A percentile compares a stretch with the other conserved stretches of the same genome.
These are phyloP conservation scores for Intellagama lesueurii DNA, from an alignment of 2,797 vertebrate species.

Conservation along the genomic window DNA sequence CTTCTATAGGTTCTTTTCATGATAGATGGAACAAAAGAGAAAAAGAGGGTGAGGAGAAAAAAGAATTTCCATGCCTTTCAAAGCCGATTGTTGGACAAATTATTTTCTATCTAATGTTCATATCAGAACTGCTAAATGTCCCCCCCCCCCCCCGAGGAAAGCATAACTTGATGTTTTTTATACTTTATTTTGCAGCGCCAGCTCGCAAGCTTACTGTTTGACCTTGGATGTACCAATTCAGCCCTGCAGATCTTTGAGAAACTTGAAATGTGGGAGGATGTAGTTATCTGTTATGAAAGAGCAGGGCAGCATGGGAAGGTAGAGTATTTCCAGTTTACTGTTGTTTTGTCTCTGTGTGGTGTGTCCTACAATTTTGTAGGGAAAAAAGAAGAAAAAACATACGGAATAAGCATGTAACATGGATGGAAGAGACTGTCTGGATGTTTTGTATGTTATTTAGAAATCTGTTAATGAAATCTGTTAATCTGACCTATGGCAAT, in stretches of 20 bases:
- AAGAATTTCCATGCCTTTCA: not conserved
- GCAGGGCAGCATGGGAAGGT: constrained; percentile 96
- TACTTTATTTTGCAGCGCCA: constrained; percentile 84
- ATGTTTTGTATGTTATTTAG: not conserved
- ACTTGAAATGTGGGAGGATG: constrained; percentile 96
- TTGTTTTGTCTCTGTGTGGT: not conserved
- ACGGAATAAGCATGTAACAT: not conserved
- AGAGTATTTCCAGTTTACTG: constrained; percentile 25
- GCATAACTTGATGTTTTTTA: not conserved
- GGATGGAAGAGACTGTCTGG: not conserved
- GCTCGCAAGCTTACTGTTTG: constrained; percentile 89
- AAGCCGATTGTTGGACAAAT: not conserved
- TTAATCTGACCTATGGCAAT: not conserved
- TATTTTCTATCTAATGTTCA: constrained; percentile 11
- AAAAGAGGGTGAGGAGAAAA: not conserved
- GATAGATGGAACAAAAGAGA: not conserved
- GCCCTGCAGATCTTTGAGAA: constrained; percentile 92
- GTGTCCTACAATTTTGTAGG: not conserved
- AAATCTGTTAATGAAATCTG: not conserved
- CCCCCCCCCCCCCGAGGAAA: not conserved
- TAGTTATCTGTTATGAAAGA: constrained; percentile 91
- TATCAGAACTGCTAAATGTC: not conserved
- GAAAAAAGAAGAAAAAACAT: not conserved
- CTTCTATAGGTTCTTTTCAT: not conserved
- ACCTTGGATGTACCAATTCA: constrained; percentile 91